Evolutionary conservation across 2,888 invertebrate species (phyloP).

Genomic region (Portevinia maculata): DNA sequence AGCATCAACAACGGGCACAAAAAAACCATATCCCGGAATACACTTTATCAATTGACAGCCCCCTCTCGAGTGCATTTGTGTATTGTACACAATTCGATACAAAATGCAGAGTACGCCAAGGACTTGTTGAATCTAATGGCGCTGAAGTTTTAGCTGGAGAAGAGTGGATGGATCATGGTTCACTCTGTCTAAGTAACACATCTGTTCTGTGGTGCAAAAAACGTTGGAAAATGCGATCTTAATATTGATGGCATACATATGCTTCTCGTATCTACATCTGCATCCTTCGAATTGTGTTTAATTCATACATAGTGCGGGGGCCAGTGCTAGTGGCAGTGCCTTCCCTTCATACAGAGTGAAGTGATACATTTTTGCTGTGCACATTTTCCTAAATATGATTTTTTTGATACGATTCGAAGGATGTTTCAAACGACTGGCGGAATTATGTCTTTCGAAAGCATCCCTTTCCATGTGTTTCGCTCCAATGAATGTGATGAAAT

Average conservation of each 20-base stretch:
- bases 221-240: slow-evolving; percentile 54
- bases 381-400: background rate
- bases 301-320: background rate
- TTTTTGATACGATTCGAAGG: background rate
- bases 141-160: background rate
- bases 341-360: background rate
- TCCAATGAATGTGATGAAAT: slow-evolving; percentile 15
- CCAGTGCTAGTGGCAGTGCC: background rate
- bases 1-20: slow-evolving; percentile 10
- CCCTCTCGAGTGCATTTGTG: slow-evolving; percentile 27
- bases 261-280: slow-evolving; percentile 23
- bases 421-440: slow-evolving; percentile 2
- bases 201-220: slow-evolving; percentile 54
- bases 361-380: background rate
- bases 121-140: slow-evolving; percentile 44
- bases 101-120: slow-evolving; percentile 4
- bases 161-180: background rate
- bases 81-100: slow-evolving; percentile 5
- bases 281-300: slow-evolving; percentile 14
- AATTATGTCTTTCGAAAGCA: slow-evolving; percentile 27
- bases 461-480: slow-evolving; percentile 11
- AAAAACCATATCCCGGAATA: slow-evolving; percentile 11
- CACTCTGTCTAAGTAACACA: slow-evolving; percentile 36
- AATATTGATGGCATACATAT: slow-evolving; percentile 27
- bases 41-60: slow-evolving; percentile 49